Base-by-base conservation (phyloP, 2,888 invertebrate genomes). In the Electrophaes corylata region DNA sequence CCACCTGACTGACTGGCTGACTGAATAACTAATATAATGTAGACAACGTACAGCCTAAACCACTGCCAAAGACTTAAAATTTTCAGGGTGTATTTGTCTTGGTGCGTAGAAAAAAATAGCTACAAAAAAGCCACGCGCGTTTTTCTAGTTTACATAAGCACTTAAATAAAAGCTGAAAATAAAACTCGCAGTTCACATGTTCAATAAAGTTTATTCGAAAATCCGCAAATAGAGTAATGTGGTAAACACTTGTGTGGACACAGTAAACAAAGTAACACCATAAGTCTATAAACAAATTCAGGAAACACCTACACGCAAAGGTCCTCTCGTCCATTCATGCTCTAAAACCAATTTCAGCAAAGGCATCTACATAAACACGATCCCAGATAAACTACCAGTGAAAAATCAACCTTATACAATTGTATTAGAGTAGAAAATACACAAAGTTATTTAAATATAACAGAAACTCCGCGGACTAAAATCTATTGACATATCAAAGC, bases 281-380 rank as follows among this genome's bases (percentile, higher is more conserved):
- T 33, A 43, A 48, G 16, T 55, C 18, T 14, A 18, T 40, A 55
- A 37, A 29, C 48, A 35, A 47, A 41, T 55, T 55, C 37, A 48
- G 43, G 43, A 47, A 54, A 47, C 35, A 55, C 54, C 40, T 23
- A 5, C 12, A 12, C 43, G 45, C 45, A 18, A 55, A 53, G 35
- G 53, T 58, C 46, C n/a, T n/a, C n/a, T 35, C 35, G 43, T 26
- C 56, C 59, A 57, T 62, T 54, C 53, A 59, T 14, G 33, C 39
- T 53, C 52, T 52, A 52, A 59, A 62, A 57, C 62, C 62, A 57
- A 62, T 62, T 57, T 51, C 47, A 53, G 43, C n/a, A 43, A 33
- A 46, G 54, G 46, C 41, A 43, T 54, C 33, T 35, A 35, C 14
- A 4, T 6, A 55, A 43, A 48, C 48, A 41, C 18, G 4, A 43